Evolutionary conservation across 2,888 invertebrate genomes (phyloP).

Genomic region (Limnephilus lunatus): DNA sequence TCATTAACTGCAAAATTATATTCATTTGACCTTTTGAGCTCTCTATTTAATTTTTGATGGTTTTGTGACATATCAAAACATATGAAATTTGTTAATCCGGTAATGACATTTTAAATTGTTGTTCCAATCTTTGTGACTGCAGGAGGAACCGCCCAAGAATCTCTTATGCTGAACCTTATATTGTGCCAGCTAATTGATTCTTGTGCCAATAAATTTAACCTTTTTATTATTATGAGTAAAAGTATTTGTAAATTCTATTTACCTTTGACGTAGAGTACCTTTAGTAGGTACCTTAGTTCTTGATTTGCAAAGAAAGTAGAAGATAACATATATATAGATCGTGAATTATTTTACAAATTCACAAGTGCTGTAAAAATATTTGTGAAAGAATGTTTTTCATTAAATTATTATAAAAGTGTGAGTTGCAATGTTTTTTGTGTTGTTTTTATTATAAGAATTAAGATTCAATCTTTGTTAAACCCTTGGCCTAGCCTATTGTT

Average conservation of each 20-base stretch:
- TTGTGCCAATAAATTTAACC: neutral
- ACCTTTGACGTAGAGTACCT: neutral
- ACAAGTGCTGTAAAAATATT: neutral
- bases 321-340: neutral
- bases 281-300: neutral
- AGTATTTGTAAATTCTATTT: neutral
- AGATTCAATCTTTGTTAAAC: conserved; percentile 36
- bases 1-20: neutral
- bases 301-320: neutral
- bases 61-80: neutral
- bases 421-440: neutral
- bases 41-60: neutral
- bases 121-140: neutral
- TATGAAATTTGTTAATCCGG: neutral
- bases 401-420: neutral
- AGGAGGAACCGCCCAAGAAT: neutral
- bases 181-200: neutral
- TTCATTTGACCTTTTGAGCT: neutral
- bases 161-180: neutral
- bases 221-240: neutral
- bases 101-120: neutral
- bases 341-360: neutral
- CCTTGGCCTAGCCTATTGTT: conserved; percentile 21
- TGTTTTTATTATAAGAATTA: conserved; percentile 30
- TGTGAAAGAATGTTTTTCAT: neutral